Conservation (phyloP, 53 echinoderm and acorn worm genomes). For the Crossaster papposus region DNA sequence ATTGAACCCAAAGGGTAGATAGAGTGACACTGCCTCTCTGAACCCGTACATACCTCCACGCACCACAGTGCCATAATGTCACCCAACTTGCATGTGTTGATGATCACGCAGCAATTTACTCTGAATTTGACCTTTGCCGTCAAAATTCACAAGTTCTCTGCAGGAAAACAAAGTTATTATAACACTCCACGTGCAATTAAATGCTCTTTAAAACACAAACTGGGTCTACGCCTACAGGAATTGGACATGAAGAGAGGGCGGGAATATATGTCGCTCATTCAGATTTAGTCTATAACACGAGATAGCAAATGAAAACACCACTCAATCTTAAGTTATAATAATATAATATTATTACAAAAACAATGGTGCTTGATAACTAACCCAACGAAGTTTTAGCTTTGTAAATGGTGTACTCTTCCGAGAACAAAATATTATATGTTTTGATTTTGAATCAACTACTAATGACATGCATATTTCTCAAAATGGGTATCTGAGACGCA, state of each 20-base stretch:
- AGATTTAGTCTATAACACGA: not conserved
- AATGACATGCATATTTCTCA: too few species aligned
- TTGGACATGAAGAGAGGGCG: not conserved
- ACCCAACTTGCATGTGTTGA: not conserved
- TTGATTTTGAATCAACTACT: too few species aligned
- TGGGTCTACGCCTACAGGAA: not conserved
- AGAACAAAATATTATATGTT: too few species aligned
- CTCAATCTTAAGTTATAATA: not conserved
- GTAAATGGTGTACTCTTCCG: too few species aligned
- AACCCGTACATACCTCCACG: not conserved
- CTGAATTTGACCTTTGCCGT: constrained; percentile 24
- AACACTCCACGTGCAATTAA: constrained; percentile 4
- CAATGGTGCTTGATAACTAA: too few species aligned
- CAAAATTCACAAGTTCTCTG: not conserved
- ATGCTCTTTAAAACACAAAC: constrained; percentile 17
- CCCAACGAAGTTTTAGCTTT: too few species aligned
- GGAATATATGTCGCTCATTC: not conserved
- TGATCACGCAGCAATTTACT: not conserved
- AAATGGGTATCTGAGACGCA: too few species aligned
- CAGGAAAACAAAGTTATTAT: not conserved
- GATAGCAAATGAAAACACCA: not conserved
- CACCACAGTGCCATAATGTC: not conserved
- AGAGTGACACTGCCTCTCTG: too few species aligned
- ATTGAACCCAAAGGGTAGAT: too few species aligned
- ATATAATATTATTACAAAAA: not conserved